Percentiles rank a stretch among this genome's conserved stretches.
Evolutionary conservation across 2,888 invertebrate species (phyloP).

Genomic region (Dastarcus helophoroides): DNA sequence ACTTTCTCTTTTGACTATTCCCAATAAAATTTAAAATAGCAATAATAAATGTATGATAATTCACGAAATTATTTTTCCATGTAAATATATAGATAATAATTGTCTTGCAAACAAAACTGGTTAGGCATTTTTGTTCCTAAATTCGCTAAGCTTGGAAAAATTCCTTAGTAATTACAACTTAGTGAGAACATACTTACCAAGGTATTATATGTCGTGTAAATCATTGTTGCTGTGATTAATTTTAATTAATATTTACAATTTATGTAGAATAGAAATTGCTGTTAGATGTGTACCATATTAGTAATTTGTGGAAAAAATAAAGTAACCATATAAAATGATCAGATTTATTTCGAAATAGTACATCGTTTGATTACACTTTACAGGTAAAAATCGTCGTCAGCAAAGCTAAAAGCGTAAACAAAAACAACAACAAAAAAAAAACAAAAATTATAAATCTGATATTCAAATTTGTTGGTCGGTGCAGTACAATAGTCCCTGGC

Average conservation of each 20-base stretch:
- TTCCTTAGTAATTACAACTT: constrained; percentile 18
- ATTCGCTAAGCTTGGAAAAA: constrained; percentile 18
- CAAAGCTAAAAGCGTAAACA: neutral
- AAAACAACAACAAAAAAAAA: neutral
- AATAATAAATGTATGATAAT: too few relatives aligned
- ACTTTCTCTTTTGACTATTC: too few relatives aligned
- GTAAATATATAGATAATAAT: too few relatives aligned
- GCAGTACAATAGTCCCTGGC: too few relatives aligned
- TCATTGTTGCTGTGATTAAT: constrained; percentile 40
- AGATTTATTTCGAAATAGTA: too few relatives aligned
- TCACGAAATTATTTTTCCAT: too few relatives aligned
- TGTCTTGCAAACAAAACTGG: constrained; percentile 9
- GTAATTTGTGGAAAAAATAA: constrained; percentile 34
- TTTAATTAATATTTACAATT: constrained; percentile 26
- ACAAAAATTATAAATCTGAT: neutral
- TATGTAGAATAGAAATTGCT: constrained; percentile 30
- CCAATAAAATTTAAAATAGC: too few relatives aligned
- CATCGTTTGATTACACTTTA: neutral
- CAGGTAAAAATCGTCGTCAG: neutral
- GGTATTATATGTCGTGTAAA: constrained; percentile 31
- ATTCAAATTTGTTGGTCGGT: too few relatives aligned
- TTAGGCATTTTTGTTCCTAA: constrained; percentile 19
- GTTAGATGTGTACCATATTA: constrained; percentile 35
- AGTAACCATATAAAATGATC: constrained; percentile 17
- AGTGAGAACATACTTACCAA: constrained; percentile 22